Base-by-base conservation (phyloP, 2,797 vertebrate species). In the Anisognathus igniventris region DNA sequence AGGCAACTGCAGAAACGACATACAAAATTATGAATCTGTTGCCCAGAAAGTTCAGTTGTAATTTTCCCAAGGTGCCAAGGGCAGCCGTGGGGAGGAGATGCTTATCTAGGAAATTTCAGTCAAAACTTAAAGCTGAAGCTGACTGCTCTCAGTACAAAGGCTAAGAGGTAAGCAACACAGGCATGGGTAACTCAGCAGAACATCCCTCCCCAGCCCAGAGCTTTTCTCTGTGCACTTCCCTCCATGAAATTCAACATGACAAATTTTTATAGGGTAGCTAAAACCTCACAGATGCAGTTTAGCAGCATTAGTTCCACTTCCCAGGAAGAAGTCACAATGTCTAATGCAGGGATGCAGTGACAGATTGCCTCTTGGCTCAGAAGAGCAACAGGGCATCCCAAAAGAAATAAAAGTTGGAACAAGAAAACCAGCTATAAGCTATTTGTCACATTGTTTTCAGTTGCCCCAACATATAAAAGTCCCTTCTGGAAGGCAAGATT, bases 341-440 rank as follows among this genome's bases (percentile, higher is more conserved):
- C 39, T 14, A 12, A 39, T 0, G 0, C 0, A 2, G 7, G 14
- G 37, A 67, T 39, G 57, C 20, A 80, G 45, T 28, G 72, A 39
- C 1, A 2, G 37, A 65, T 5, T 83, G 30, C n/a, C n/a, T 90
- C 30, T 67, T 4, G 4, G 57, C 30, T 90, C 11, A 24, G 40
- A 76, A 92, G 14, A 83, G 19, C 47, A 86, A 56, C 16, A 67
- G 15, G n/a, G 12, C 24, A 86, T 10, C 50, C 40, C 35, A 48
- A 72, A 2, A 84, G 47, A 86, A 88, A 40, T 1, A 1, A 18
- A 81, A 72, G 11, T 0, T 27, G 8, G 28, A 86, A 78, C 16
- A 72, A 28, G n/a, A 91, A 86, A 86, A 71, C 2, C 7, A 68
- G 23, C 58, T 56, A 7, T 16, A 76, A 48, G 30, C 27, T 39